Evolutionary conservation across 2,797 vertebrate genomes (phyloP).

Genomic region (Megaceryle alcyon): DNA sequence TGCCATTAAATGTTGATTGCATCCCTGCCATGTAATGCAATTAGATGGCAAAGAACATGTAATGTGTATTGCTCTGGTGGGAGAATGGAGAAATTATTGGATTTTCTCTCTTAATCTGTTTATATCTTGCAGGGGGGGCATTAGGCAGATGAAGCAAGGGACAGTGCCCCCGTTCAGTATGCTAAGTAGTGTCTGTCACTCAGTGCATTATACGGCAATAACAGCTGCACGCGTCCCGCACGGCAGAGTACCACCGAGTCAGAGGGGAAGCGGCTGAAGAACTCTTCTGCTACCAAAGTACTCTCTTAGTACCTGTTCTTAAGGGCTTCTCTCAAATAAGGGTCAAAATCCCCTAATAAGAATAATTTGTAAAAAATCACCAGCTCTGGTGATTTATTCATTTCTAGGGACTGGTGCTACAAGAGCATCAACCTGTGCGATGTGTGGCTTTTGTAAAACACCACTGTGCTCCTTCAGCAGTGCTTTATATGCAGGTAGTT

Average conservation of each 20-base stretch:
- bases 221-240: constrained; percentile 38
- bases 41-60: constrained; percentile 92
- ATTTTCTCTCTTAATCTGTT: constrained; percentile 95
- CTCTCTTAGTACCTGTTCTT: background rate
- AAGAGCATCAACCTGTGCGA: background rate
- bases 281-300: constrained; percentile 5
- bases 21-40: constrained; percentile 92
- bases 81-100: constrained; percentile 95
- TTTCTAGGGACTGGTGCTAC: background rate
- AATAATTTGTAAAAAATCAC: background rate
- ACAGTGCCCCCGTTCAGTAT: constrained; percentile 82
- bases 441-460: background rate
- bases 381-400: background rate
- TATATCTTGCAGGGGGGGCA: constrained; percentile 90
- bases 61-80: constrained; percentile 89
- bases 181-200: constrained; percentile 91
- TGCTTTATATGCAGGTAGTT: background rate
- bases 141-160: constrained; percentile 90
- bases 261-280: constrained; percentile 40
- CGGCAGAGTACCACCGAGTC: constrained; percentile 39
- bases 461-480: background rate
- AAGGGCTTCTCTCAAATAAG: constrained; percentile 27
- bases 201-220: constrained; percentile 83
- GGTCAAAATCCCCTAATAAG: background rate
- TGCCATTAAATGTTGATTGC: constrained; percentile 90